A percentile compares a stretch with the other conserved stretches of the same genome.
phyloP scores from a whole-genome alignment of 2,888 invertebrate species.

The Arenicola marina region DNA sequence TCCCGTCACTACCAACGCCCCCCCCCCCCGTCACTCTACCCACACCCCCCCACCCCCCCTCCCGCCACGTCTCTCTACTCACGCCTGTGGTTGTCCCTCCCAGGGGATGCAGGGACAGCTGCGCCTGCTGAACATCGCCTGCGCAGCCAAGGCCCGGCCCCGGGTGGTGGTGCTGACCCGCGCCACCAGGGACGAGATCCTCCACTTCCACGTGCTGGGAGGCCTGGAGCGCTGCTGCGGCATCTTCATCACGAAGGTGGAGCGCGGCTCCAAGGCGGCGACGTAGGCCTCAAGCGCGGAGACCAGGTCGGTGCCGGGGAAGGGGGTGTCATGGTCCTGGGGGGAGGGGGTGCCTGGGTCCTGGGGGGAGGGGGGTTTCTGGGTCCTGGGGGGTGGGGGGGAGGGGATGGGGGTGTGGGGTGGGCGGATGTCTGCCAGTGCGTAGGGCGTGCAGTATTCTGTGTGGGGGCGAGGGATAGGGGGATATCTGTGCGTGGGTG shows the following conservation, averaged over 20 bases:
- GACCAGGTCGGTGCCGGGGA: too few species aligned
- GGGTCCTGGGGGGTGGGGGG: too few species aligned
- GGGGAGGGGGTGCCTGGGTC: too few species aligned
- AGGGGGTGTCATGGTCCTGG: too few species aligned
- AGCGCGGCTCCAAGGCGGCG: conserved; percentile 90
- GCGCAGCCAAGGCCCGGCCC: conserved; percentile 93
- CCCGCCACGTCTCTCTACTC: too few species aligned
- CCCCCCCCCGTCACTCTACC: conserved; percentile 1
- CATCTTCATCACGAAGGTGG: conserved; percentile 92
- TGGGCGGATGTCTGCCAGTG: too few species aligned
- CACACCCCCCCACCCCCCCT: too few species aligned
- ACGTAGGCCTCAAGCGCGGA: conserved; percentile 92
- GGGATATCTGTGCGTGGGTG: too few species aligned
- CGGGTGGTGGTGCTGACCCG: conserved; percentile 89
- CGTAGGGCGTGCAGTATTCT: too few species aligned
- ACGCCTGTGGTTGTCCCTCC: neutral
- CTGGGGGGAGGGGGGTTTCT: neutral
- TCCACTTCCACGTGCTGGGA: conserved; percentile 91
- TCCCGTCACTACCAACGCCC: too few species aligned
- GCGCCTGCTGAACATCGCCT: conserved; percentile 75
- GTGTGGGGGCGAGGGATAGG: too few species aligned
- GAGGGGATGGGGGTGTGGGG: too few species aligned
- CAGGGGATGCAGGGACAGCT: conserved; percentile 76
- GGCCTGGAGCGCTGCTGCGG: conserved; percentile 89
- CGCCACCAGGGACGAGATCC: conserved; percentile 85